phyloP scores from a whole-genome alignment of 2,113 vertebrate species.

The Brienomyrus brachyistius region DNA sequence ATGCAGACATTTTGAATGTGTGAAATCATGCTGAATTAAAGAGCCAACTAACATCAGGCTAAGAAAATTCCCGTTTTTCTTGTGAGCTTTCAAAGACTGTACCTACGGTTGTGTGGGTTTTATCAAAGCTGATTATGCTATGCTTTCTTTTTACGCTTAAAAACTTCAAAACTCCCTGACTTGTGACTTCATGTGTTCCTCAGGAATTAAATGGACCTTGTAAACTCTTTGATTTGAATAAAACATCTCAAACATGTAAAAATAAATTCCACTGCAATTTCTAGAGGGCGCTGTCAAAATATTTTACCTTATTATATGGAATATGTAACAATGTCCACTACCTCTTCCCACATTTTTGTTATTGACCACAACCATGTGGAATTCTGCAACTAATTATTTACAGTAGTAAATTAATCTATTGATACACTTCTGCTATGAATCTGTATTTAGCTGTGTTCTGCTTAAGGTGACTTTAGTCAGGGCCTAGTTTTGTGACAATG shows the following conservation, averaged over 20 bases:
- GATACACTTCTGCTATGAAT: background rate
- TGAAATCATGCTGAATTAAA: constrained; percentile 26
- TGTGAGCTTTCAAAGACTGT: constrained; percentile 16
- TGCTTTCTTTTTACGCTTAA: background rate
- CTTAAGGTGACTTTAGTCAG: background rate
- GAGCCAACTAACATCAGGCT: constrained; percentile 11
- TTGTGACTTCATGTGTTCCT: background rate
- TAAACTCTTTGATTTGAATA: background rate
- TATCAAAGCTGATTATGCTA: background rate
- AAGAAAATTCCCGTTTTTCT: constrained; percentile 14
- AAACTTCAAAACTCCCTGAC: background rate
- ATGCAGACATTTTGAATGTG: constrained; percentile 66
- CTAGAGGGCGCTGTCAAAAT: background rate
- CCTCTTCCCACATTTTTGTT: background rate
- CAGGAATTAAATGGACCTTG: background rate
- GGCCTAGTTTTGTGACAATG: background rate
- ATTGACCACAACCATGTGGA: background rate
- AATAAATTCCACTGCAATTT: background rate
- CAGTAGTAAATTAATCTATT: background rate
- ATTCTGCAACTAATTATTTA: background rate
- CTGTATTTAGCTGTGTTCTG: background rate
- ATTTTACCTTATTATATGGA: background rate
- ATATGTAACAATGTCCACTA: background rate
- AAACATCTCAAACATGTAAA: background rate
- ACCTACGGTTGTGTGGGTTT: background rate